A percentile compares a stretch with the other conserved stretches of the same genome.
Evolutionary conservation across 2,797 vertebrate genomes (phyloP).

Genomic region (Serranus cabrilla): DNA sequence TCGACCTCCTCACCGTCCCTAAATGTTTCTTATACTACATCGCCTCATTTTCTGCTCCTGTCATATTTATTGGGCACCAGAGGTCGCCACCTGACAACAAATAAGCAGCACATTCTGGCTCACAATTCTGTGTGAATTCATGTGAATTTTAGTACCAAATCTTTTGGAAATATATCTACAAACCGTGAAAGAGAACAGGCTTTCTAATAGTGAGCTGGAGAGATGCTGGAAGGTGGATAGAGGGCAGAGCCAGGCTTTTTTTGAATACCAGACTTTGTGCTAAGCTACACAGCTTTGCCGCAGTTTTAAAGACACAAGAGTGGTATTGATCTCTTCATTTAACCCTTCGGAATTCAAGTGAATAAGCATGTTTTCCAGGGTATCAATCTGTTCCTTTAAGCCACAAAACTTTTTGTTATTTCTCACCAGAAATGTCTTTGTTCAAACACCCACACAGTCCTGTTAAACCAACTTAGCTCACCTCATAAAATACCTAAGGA

Average conservation of each 20-base stretch:
- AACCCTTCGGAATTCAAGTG: neutral
- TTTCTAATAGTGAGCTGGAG: neutral
- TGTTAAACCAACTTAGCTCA: neutral
- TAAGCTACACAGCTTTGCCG: neutral
- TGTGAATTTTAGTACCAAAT: too few species aligned
- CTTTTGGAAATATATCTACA: too few species aligned
- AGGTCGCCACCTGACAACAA: too few species aligned
- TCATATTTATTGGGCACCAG: too few species aligned
- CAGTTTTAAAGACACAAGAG: neutral
- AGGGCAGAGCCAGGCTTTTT: neutral
- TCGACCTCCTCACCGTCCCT: too few species aligned
- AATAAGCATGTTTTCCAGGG: neutral
- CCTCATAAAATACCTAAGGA: neutral
- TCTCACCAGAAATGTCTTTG: neutral
- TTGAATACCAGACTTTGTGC: neutral
- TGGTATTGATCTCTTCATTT: neutral
- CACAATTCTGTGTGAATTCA: too few species aligned
- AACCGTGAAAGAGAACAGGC: too few species aligned
- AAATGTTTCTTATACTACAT: too few species aligned
- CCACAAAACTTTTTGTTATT: neutral
- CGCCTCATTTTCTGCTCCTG: too few species aligned
- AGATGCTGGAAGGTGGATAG: neutral
- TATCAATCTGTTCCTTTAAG: neutral
- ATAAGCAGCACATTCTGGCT: too few species aligned
- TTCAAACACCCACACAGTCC: constrained; percentile 1